These are phyloP conservation scores for Rhinophrynus dorsalis DNA, from an alignment of 2,797 vertebrate genomes.

Conservation along the genomic window DNA sequence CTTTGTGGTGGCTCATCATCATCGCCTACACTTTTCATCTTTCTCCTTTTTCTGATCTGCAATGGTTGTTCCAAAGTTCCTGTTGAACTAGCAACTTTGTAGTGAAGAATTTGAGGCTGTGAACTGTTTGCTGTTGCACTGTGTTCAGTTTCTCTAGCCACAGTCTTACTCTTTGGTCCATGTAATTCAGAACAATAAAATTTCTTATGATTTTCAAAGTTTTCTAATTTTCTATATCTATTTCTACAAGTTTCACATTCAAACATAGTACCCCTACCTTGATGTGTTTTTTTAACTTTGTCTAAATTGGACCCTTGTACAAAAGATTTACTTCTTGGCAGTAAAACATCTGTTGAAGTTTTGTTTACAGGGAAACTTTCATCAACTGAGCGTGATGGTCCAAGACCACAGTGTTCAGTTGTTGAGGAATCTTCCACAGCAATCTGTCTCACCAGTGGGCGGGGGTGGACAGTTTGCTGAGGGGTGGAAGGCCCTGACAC, in stretches of 20 bases:
- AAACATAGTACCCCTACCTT: constrained; percentile 94
- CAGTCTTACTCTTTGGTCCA: constrained; percentile 91
- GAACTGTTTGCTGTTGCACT: constrained; percentile 68
- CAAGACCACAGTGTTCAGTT: constrained; percentile 77
- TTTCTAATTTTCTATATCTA: constrained; percentile 93
- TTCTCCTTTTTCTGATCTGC: constrained; percentile 91
- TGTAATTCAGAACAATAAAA: constrained; percentile 98
- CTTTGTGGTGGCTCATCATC: constrained; percentile 91
- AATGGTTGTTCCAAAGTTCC: constrained; percentile 85
- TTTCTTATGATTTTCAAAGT: constrained; percentile 98
- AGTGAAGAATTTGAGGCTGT: constrained; percentile 75
- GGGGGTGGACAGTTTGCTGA: constrained; percentile 80
- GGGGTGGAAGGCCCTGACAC: constrained; percentile 83
- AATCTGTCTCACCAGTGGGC: constrained; percentile 88
- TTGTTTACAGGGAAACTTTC: constrained; percentile 77
- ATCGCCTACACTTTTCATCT: constrained; percentile 97
- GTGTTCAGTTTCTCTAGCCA: constrained; percentile 79
- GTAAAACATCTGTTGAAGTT: constrained; percentile 66
- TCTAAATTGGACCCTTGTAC: constrained; percentile 76
- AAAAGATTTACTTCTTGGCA: constrained; percentile 81
- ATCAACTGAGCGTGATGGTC: constrained; percentile 80
- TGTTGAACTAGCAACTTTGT: constrained; percentile 70
- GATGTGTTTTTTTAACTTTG: constrained; percentile 83
- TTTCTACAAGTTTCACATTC: constrained; percentile 98
- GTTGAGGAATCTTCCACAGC: constrained; percentile 92